Base-by-base conservation (phyloP, 1,140 invertebrate genomes). In the Nilaparvata lugens region DNA sequence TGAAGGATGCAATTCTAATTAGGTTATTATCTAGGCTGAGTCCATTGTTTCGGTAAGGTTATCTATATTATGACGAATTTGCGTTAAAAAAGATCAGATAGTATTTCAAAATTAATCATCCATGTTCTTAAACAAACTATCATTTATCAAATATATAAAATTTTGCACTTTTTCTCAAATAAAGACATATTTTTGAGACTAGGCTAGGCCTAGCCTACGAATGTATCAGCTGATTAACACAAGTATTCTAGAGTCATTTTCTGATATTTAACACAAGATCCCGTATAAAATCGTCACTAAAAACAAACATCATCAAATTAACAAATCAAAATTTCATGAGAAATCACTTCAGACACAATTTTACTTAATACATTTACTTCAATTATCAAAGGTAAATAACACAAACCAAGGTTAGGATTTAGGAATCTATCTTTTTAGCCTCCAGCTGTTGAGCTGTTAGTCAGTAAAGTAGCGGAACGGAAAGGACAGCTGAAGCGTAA, bases 21-120 rank as follows among this genome's bases (percentile, higher is more conserved):
- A 48, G 45, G 45, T 48, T 48, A 48, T 48, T 16, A 48, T 48
- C n/a, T 48, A 48, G 45, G 45, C 45, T 48, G 45, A 19, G 21
- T 23, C 45, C 45, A 48, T 48, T 48, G 45, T 48, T 23, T 48
- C 45, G 45, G 16, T 48, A 19, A 48, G 45, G 45, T 48, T 48
- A 48, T 48, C 9, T 40, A 48, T 16, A 48, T 19, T 48, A 48
- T 9, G 16, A 18, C 45, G 45, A 18, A 14, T 48, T 48, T 6
- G 13, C 31, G 31, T 6, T 35, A 48, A 13, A 16, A 48, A 19
- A 48, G 45, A 2, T 1, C n/a, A 5, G 4, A 9, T 2, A 18
- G 14, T 35, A 35, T 35, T 35, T 6, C 2, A 35, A 35, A 48
- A 14, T 19, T 11, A 2, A 48, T 19, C 2, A 19, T 16, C 13